These are phyloP conservation scores for Bucorvus abyssinicus DNA, from an alignment of 2,797 vertebrate genomes.

Conservation along the genomic window DNA sequence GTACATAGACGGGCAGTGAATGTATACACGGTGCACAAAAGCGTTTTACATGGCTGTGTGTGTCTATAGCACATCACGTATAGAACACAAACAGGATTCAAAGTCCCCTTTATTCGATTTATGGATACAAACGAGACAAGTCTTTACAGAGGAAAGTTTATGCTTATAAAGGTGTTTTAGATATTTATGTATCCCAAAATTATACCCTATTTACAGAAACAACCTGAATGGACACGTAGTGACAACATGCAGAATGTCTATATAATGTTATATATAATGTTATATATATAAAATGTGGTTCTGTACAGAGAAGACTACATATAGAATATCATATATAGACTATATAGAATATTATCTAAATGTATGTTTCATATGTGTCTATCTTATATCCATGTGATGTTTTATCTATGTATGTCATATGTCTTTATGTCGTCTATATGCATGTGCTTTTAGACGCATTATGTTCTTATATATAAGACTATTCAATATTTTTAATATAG, in stretches of 20 bases:
- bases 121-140: fast-evolving
- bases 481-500: neutral
- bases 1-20: neutral
- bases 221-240: neutral
- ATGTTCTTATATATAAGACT: neutral
- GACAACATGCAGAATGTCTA: neutral
- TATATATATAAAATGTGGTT: neutral
- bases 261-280: neutral
- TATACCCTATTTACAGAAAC: neutral
- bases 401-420: neutral
- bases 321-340: neutral
- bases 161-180: neutral
- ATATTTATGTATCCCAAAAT: too few relatives aligned
- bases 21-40: neutral
- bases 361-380: neutral
- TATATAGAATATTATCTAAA: neutral
- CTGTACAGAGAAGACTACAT: fast-evolving
- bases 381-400: neutral
- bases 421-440: neutral
- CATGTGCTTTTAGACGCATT: neutral
- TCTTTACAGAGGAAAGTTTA: fast-evolving
- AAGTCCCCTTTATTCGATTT: neutral
- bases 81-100: too few relatives aligned
- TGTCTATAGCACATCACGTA: too few relatives aligned
- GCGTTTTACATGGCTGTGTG: too few relatives aligned